phyloP scores from a whole-genome alignment of 2,888 invertebrate genomes.

The Harpagoxenus sublaevis region DNA sequence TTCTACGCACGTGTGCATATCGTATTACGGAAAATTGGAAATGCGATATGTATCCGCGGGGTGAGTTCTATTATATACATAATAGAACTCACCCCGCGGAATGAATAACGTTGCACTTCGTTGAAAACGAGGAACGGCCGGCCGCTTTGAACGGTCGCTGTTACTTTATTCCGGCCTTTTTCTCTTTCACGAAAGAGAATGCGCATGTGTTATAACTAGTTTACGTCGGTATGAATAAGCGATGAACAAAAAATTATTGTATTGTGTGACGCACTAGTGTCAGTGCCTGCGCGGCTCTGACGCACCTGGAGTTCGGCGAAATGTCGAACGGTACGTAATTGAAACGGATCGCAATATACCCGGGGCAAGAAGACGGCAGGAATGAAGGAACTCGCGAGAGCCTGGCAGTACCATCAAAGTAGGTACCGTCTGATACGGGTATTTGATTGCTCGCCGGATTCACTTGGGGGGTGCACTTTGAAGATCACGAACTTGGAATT shows the following conservation, averaged over 20 bases:
- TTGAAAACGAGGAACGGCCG: background rate
- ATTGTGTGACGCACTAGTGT: constrained; percentile 17
- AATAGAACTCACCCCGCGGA: background rate
- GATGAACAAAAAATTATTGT: constrained; percentile 37
- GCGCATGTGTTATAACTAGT: background rate
- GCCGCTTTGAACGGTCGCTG: background rate
- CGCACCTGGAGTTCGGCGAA: constrained; percentile 5
- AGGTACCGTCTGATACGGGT: background rate
- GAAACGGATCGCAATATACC: background rate
- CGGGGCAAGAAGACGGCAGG: background rate
- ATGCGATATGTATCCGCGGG: background rate
- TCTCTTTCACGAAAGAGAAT: background rate
- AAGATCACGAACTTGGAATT: constrained; percentile 9
- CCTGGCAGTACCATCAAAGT: background rate
- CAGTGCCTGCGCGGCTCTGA: constrained; percentile 5
- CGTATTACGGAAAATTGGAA: constrained; percentile 33
- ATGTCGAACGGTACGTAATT: background rate
- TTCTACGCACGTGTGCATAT: background rate
- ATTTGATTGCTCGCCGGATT: background rate
- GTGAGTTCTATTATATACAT: background rate
- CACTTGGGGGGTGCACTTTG: background rate
- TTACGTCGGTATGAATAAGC: constrained; percentile 15
- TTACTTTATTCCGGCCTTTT: background rate
- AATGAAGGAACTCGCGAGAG: background rate
- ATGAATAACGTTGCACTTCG: background rate